phyloP scores from a whole-genome alignment of 2,888 invertebrate genomes.

The Drosophila pseudotakahashii region DNA sequence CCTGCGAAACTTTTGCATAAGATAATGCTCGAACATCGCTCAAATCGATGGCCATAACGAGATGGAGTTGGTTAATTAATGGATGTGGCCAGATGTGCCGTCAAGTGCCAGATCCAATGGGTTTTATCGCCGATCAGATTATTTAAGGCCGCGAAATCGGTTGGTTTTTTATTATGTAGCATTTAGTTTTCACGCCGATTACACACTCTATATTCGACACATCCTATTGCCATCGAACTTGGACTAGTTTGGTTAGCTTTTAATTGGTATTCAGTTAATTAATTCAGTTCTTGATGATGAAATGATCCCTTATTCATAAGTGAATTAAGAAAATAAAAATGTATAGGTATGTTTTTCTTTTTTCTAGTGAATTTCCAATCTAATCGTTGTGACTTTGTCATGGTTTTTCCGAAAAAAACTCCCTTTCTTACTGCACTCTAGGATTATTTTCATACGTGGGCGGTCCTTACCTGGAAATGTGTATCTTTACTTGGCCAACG shows the following conservation, averaged over 20 bases:
- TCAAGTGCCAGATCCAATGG: slow-evolving; percentile 8
- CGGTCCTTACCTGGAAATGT: slow-evolving; percentile 25
- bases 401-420: not conserved
- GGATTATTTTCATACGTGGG: slow-evolving; percentile 4
- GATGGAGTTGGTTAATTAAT: slow-evolving; percentile 21
- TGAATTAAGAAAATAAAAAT: no score
- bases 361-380: not conserved
- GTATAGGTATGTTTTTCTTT: not conserved
- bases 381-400: not conserved
- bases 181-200: slow-evolving; percentile 28
- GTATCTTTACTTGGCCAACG: slow-evolving; percentile 25
- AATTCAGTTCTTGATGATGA: not conserved
- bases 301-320: no score
- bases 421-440: not conserved
- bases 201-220: slow-evolving; percentile 22
- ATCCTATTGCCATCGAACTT: slow-evolving; percentile 14
- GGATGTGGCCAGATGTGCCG: slow-evolving; percentile 9
- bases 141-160: slow-evolving; percentile 8
- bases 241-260: slow-evolving; percentile 12
- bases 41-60: slow-evolving; percentile 30
- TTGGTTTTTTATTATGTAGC: not conserved
- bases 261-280: not conserved
- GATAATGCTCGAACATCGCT: slow-evolving; percentile 16
- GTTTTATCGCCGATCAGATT: not conserved
- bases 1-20: slow-evolving; percentile 30